Conservation (phyloP, 2,797 vertebrate species). For the Microctenopoma steveboyesi region DNA sequence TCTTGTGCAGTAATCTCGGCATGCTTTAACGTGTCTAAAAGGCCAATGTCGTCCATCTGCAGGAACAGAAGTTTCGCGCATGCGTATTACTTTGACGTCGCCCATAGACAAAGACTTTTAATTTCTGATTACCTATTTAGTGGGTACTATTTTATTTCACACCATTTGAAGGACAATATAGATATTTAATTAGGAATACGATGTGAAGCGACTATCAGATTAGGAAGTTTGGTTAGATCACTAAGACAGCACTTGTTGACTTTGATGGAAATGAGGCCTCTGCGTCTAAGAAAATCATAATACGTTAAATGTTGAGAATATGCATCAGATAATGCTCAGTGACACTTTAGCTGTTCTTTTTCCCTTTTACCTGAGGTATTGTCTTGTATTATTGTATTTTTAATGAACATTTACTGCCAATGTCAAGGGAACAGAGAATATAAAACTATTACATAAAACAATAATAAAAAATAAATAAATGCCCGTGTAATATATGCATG, state of each 20-base stretch:
- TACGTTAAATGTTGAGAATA: background rate
- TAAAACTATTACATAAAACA: too few relatives aligned
- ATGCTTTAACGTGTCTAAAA: background rate
- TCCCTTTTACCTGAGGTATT: background rate
- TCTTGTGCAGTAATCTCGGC: background rate
- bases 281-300: background rate
- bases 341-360: background rate
- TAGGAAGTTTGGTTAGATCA: background rate
- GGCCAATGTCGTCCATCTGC: background rate
- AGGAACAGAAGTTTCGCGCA: background rate
- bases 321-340: background rate
- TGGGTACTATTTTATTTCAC: background rate
- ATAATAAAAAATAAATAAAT: too few relatives aligned
- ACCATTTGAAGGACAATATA: background rate
- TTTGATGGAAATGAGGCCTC: slow-evolving; percentile 8
- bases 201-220: background rate
- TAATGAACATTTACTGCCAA: too few relatives aligned
- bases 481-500: too few relatives aligned
- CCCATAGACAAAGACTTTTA: background rate
- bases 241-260: slow-evolving; percentile 51
- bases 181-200: background rate
- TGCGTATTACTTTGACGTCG: background rate
- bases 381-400: background rate
- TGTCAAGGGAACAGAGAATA: too few relatives aligned
- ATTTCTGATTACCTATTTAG: background rate